Percentiles rank a stretch among this genome's conserved stretches.
These are phyloP conservation scores for Ciona savignyi DNA, from an alignment of 23 tunicate species.

Conservation along the genomic window DNA sequence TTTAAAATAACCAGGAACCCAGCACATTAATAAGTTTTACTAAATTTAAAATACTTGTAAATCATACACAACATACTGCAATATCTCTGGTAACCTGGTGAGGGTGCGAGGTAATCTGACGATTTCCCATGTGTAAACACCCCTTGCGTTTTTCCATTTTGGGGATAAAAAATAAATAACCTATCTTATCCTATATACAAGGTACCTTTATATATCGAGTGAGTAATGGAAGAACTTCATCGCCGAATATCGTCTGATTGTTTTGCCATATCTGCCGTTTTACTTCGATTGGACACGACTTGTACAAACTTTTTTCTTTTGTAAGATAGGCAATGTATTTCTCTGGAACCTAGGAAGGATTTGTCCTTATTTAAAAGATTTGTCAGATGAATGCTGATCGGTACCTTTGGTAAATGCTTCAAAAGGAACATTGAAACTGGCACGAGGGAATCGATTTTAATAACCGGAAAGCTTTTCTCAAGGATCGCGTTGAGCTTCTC, in stretches of 20 bases:
- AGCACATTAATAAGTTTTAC: too few relatives aligned
- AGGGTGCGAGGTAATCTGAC: too few relatives aligned
- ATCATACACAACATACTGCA: too few relatives aligned
- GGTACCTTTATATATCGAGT: conserved; percentile 66
- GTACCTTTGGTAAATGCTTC: conserved; percentile 71
- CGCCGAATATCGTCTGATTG: conserved; percentile 92
- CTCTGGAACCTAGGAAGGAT: conserved; percentile 69
- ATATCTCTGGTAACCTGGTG: too few relatives aligned
- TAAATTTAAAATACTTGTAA: too few relatives aligned
- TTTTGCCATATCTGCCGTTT: conserved; percentile 95
- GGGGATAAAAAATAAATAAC: too few relatives aligned
- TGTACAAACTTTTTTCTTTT: conserved; percentile 67
- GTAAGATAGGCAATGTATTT: conserved; percentile 61
- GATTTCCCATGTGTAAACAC: too few relatives aligned
- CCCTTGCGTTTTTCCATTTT: too few relatives aligned
- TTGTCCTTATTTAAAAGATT: too few relatives aligned
- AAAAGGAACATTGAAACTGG: conserved; percentile 76
- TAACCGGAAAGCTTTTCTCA: conserved; percentile 77
- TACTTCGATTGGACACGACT: conserved; percentile 85
- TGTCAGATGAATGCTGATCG: neutral
- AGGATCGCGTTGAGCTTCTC: conserved; percentile 73
- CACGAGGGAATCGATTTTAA: conserved; percentile 52
- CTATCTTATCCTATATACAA: too few relatives aligned
- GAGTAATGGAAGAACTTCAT: conserved; percentile 78
- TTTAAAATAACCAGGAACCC: neutral